Conservation (phyloP, 64 coral and sea anemone genomes). For the Dendrophyllia cribrosa region DNA sequence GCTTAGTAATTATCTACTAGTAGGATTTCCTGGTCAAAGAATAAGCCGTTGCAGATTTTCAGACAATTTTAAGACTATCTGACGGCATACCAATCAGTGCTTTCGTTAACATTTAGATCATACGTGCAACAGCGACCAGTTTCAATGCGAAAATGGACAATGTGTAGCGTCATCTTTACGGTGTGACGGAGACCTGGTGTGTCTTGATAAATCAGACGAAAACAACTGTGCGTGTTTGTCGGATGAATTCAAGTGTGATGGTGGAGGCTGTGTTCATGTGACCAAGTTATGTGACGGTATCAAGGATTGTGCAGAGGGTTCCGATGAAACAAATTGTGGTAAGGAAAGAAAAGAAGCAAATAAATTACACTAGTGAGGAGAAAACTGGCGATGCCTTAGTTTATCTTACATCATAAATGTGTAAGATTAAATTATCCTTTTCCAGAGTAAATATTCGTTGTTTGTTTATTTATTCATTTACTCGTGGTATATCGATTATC, state of each 20-base stretch:
- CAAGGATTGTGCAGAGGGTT: slow-evolving; percentile 63
- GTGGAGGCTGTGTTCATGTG: slow-evolving; percentile 59
- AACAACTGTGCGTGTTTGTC: slow-evolving; percentile 68
- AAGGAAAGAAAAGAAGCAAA: slow-evolving; percentile 6
- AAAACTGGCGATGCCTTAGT: too few relatives aligned
- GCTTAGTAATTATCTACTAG: too few relatives aligned
- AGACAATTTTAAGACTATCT: too few relatives aligned
- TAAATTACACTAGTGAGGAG: too few relatives aligned
- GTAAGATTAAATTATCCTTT: too few relatives aligned
- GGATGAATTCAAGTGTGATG: slow-evolving; percentile 63
- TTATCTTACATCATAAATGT: too few relatives aligned
- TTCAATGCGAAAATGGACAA: slow-evolving; percentile 69
- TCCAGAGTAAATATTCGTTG: too few relatives aligned
- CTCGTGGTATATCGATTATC: neutral
- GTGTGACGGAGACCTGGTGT: slow-evolving; percentile 72
- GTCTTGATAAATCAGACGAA: slow-evolving; percentile 75
- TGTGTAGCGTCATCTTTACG: slow-evolving; percentile 61
- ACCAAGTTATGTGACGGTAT: slow-evolving; percentile 64
- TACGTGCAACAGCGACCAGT: slow-evolving; percentile 49
- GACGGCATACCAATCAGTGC: too few relatives aligned
- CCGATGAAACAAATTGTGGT: slow-evolving; percentile 76
- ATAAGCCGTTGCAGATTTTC: too few relatives aligned
- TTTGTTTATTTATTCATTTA: neutral
- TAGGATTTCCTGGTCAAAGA: too few relatives aligned
- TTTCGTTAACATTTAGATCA: neutral